Percentiles rank a stretch among this genome's conserved stretches.
Conservation (phyloP, 2,797 vertebrate species). For the Semaprochilodus insignis region DNA sequence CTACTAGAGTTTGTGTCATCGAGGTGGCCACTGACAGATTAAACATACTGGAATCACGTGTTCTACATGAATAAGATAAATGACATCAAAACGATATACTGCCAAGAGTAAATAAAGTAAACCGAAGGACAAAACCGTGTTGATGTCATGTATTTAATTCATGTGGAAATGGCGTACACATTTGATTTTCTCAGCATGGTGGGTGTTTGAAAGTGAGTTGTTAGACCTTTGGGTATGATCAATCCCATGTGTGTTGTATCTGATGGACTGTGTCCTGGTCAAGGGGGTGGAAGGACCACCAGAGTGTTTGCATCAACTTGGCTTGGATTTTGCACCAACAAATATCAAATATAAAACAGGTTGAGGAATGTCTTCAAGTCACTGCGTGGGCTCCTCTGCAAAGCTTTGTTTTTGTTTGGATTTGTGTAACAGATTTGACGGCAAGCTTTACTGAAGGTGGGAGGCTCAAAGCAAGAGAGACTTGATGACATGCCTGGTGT, state of each 20-base stretch:
- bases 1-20: too few relatives aligned
- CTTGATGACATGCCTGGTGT: not conserved
- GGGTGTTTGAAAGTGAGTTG: slow-evolving; percentile 27
- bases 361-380: not conserved
- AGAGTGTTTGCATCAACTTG: not conserved
- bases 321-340: not conserved
- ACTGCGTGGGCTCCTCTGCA: too few relatives aligned
- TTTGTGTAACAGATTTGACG: not conserved
- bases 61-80: not conserved
- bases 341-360: not conserved
- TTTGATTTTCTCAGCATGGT: not conserved
- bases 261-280: not conserved
- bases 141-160: not conserved
- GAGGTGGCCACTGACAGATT: not conserved
- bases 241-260: slow-evolving; percentile 42
- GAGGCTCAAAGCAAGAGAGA: too few relatives aligned
- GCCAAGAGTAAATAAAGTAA: not conserved
- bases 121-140: not conserved
- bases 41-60: not conserved
- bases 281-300: not conserved
- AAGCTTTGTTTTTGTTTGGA: too few relatives aligned
- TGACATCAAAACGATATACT: not conserved
- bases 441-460: too few relatives aligned
- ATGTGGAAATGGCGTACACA: not conserved
- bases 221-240: slow-evolving; percentile 38